phyloP scores from a whole-genome alignment of 2,113 vertebrate genomes.

The Sylvia atricapilla region DNA sequence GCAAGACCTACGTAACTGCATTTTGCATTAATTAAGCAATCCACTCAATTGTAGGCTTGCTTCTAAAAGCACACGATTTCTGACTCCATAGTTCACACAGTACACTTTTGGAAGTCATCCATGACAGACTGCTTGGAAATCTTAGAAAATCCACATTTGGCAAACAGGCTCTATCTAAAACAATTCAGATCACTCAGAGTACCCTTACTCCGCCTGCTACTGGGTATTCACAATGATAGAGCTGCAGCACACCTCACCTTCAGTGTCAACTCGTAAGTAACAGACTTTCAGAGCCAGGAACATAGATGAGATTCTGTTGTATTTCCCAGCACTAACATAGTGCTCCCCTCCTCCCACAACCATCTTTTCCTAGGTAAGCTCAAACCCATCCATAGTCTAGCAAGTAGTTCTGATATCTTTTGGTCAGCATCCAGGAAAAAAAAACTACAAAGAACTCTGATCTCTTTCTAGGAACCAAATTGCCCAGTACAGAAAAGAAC shows the following conservation, averaged over 20 bases:
- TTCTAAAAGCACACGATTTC: background rate
- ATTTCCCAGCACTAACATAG: background rate
- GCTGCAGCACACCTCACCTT: background rate
- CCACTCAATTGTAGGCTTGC: background rate
- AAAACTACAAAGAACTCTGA: background rate
- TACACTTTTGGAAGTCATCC: background rate
- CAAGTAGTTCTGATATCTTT: background rate
- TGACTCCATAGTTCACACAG: background rate
- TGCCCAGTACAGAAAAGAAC: background rate
- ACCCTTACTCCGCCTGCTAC: background rate
- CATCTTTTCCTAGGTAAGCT: background rate
- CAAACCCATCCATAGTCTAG: background rate
- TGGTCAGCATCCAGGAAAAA: background rate
- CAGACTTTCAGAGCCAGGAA: background rate
- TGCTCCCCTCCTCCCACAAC: background rate
- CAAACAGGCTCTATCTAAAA: background rate
- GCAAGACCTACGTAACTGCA: background rate
- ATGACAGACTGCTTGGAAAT: background rate
- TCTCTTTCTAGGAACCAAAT: background rate
- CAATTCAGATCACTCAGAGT: background rate
- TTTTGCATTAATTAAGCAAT: background rate
- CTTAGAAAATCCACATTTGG: background rate
- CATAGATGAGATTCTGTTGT: background rate
- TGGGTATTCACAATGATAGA: background rate
- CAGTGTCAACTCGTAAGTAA: background rate